Percentiles rank a stretch among this genome's conserved stretches.
These are phyloP conservation scores for Papilio polyxenes DNA, from an alignment of 1,140 invertebrate species.

Conservation along the genomic window DNA sequence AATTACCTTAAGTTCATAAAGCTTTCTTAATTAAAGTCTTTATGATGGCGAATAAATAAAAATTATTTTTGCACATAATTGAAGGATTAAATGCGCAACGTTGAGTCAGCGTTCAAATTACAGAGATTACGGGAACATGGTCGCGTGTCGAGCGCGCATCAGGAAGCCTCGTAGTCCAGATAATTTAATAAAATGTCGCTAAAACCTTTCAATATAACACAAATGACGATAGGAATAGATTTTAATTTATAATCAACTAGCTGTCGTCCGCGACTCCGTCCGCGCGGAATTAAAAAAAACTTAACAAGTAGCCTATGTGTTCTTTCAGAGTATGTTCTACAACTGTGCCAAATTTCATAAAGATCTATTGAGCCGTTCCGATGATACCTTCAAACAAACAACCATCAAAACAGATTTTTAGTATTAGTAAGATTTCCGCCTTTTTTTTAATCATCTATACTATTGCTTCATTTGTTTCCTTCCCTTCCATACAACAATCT, in stretches of 20 bases:
- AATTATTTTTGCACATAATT: constrained; percentile 19
- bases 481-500: no score
- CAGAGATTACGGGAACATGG: constrained; percentile 16
- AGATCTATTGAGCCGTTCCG: no score
- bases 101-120: constrained; percentile 18
- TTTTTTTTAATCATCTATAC: no score
- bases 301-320: no score
- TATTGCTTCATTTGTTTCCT: no score
- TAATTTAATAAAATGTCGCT: constrained; percentile 24
- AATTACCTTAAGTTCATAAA: background rate
- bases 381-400: no score
- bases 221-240: background rate
- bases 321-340: no score
- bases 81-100: constrained; percentile 21
- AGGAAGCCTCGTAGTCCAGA: background rate
- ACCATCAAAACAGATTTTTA: no score
- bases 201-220: background rate
- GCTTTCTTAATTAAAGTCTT: constrained; percentile 1
- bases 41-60: background rate
- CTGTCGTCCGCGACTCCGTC: no score
- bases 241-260: background rate
- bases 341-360: no score
- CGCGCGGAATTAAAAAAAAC: no score
- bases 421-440: no score
- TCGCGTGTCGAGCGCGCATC: constrained; percentile 12